phyloP scores from a whole-genome alignment of 2,888 invertebrate genomes.

The Aradus depressus region DNA sequence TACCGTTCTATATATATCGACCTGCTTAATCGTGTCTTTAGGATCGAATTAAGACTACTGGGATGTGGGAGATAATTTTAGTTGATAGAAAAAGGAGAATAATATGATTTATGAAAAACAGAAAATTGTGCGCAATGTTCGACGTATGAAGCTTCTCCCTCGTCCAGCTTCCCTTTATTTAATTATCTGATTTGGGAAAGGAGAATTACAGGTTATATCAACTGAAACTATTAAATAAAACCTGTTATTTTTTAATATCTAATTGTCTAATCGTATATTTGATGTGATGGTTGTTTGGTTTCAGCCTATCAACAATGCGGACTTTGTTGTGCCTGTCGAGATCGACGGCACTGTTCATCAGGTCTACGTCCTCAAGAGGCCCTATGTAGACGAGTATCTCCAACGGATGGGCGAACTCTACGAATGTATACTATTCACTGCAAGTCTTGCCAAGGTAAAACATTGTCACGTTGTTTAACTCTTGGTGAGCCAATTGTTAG shows the following conservation, averaged over 20 bases:
- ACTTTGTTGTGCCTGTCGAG: slow-evolving; percentile 99
- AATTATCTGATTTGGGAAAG: too few relatives aligned
- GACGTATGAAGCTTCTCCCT: too few relatives aligned
- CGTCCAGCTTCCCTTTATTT: too few relatives aligned
- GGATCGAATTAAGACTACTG: too few relatives aligned
- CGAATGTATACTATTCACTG: slow-evolving; percentile 99
- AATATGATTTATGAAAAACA: too few relatives aligned
- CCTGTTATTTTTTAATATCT: too few relatives aligned
- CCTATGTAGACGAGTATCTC: slow-evolving; percentile 97
- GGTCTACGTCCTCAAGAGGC: slow-evolving; percentile 96
- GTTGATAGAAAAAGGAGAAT: too few relatives aligned
- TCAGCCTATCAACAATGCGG: slow-evolving; percentile 98
- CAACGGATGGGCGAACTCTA: slow-evolving; percentile 96
- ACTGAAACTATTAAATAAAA: neutral
- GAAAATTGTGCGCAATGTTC: too few relatives aligned
- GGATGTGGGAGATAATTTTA: too few relatives aligned
- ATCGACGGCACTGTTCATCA: slow-evolving; percentile 99
- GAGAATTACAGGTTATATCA: neutral
- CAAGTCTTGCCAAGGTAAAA: slow-evolving; percentile 83
- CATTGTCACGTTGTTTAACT: neutral
- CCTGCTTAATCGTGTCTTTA: too few relatives aligned
- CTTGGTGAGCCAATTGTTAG: slow-evolving; percentile 1
- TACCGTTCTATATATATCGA: too few relatives aligned
- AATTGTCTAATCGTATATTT: too few relatives aligned
- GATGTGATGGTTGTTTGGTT: slow-evolving; percentile 37